Evolutionary conservation across 2,888 invertebrate genomes (phyloP), one percentile per base, ranked within the genome.

Genomic region (Creontiades dilutus): DNA sequence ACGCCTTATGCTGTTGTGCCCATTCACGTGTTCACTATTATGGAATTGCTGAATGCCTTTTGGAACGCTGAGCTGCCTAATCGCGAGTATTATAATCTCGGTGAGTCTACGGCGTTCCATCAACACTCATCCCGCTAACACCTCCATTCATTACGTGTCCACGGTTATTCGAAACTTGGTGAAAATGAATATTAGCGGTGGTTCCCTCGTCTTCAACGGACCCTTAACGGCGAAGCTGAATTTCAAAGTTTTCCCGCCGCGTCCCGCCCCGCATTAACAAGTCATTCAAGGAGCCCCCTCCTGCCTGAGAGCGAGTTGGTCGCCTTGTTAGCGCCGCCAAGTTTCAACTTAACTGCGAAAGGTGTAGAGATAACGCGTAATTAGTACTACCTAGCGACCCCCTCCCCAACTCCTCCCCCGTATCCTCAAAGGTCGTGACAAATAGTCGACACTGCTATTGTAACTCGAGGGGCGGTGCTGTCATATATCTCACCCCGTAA

Each of bases 311-410:
- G 27, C n/a, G 19, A 27, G 68, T 68, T 68, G 68, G 68, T 68
- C 68, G 68, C 68, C 68, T 68, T 68, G 27, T 68, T 68, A 68
- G 68, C 68, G 9, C 68, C 68, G 23, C 68, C 68, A 68, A 68
- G 68, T 68, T 68, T 68, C 68, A 68, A 68, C 68, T 68, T 68
- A 68, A 68, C 68, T 68, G 68, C 68, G 13, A 68, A 68, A 68
- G 68, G 68, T 68, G 68, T 68, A 68, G 68, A 68, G 68, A 68
- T 68, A 68, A 68, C 68, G 68, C 68, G 12, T 27, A 68, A 68
- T 68, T 23, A 68, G 68, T 68, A 23, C 23, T 23, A 23, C 68
- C 19, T 52, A 1, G 7, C 23, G 0, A 23, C 23, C 9, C 68
- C 27, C 11, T 23, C 9, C 68, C 68, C 13, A 0, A 23, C 23